Base-by-base conservation (phyloP, 2,888 invertebrate species). In the Tineola bisselliella region DNA sequence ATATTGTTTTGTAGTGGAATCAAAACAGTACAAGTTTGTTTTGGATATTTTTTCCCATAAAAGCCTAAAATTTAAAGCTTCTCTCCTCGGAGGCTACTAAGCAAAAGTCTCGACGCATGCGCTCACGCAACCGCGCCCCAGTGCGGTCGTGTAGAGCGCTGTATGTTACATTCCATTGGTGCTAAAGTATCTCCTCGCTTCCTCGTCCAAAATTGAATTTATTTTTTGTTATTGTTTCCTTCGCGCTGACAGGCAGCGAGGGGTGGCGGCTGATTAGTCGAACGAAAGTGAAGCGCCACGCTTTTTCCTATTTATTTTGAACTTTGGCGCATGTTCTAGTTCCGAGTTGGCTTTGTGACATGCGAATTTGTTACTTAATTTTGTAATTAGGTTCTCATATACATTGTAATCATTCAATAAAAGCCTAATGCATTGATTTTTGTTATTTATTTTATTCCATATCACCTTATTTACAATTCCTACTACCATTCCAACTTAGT, bases 371-470 rank as follows among this genome's bases (percentile, higher is more conserved):
- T 84, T 86, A 86, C 86, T 86, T 86, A 84, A 84, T 74, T 81
- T 73, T 75, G 68, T 83, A 83, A 83, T 76, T 79, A 58, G 33
- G 79, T 83, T 80, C 77, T n/a, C 77, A 70, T 68, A 25, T n/a
- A 25, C 25, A 25, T 25, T 25, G 70, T 75, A 78, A 75, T 77
- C n/a, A n/a, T n/a, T n/a, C 79, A 79, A 79, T 78, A 76, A 84
- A 84, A 86, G 84, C 83, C 84, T 84, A 77, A 25, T 81, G 86
- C 84, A 82, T 82, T 83, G 81, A 84, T 83, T 79, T 81, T 4
- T 60, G 60, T 62, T 44, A 56, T 62, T 60, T 59, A 6, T 6
- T 38, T 38, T n/a, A 38, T 38, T 38, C n/a, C n/a, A n/a, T n/a
- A n/a, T n/a, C n/a, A n/a, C n/a, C n/a, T n/a, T n/a, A n/a, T n/a